A percentile compares a stretch with the other conserved stretches of the same genome.
Conservation (phyloP, 2,113 vertebrate species). For the Caranx melampygus region DNA sequence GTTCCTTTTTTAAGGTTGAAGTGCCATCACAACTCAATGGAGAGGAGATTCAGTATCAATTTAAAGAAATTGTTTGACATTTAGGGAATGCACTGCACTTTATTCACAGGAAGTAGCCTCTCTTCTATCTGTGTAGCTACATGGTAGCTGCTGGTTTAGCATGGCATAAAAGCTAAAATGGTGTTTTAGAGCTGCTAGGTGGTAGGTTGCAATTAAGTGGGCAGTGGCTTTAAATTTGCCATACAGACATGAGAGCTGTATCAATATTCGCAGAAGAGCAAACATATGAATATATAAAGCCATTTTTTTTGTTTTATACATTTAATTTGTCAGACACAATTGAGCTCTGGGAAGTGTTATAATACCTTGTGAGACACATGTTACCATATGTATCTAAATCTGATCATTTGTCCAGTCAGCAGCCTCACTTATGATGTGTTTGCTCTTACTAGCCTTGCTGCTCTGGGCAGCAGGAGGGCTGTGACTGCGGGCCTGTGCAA, state of each 20-base stretch:
- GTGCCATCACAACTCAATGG: neutral
- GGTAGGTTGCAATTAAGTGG: no score
- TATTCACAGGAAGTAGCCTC: neutral
- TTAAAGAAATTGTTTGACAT: neutral
- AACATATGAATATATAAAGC: neutral
- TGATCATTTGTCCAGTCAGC: slow-evolving; percentile 24
- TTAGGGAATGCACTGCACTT: neutral
- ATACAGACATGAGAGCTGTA: neutral
- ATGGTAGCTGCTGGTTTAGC: neutral
- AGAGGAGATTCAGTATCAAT: neutral
- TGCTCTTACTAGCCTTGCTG: slow-evolving; percentile 20
- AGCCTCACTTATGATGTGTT: slow-evolving; percentile 21
- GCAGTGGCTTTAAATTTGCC: neutral
- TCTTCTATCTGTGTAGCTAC: neutral
- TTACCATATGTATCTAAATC: slow-evolving; percentile 19
- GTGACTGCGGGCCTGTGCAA: slow-evolving; percentile 47
- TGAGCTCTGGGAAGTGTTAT: neutral
- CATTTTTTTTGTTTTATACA: neutral
- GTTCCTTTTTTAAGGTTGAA: slow-evolving; percentile 2
- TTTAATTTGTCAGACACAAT: neutral
- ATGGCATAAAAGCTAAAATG: neutral
- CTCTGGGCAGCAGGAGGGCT: slow-evolving; percentile 48
- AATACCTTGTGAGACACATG: neutral
- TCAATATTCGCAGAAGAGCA: neutral
- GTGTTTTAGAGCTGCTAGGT: neutral